These are phyloP conservation scores for Myzus persicae DNA, from an alignment of 1,140 invertebrate genomes.

Conservation along the genomic window DNA sequence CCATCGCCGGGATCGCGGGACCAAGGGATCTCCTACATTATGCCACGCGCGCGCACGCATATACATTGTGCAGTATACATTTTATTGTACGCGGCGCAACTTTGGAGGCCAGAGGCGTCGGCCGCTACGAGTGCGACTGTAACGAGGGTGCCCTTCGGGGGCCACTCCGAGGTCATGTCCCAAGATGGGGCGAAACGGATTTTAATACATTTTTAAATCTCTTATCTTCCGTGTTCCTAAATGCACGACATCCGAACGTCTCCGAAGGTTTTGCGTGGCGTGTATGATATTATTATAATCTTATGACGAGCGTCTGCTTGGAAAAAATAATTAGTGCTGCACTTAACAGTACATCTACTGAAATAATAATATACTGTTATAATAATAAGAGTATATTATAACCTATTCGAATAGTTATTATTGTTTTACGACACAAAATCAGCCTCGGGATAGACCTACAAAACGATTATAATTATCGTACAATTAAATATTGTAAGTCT, in stretches of 20 bases:
- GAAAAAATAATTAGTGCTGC: background rate
- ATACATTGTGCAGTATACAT: background rate
- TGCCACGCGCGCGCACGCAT: background rate
- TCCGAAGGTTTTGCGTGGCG: background rate
- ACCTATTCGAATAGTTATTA: background rate
- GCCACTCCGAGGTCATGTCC: background rate
- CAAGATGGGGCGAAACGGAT: background rate
- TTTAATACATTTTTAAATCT: conserved; percentile 12
- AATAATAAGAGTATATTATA: background rate
- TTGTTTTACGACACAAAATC: background rate
- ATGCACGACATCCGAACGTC: background rate
- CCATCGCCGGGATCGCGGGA: background rate
- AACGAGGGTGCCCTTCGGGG: background rate
- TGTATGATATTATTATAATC: too few species aligned
- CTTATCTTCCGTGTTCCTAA: background rate
- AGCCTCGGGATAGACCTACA: background rate
- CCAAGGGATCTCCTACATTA: background rate
- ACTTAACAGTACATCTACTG: background rate
- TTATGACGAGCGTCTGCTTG: background rate
- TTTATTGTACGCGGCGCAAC: background rate
- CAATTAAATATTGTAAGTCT: too few species aligned
- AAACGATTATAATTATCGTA: background rate
- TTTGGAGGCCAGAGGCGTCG: background rate
- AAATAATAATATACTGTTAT: too few species aligned
- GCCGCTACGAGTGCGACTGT: background rate